Conservation (phyloP, 2,888 invertebrate genomes). For the Dryocosmus kuriphilus region DNA sequence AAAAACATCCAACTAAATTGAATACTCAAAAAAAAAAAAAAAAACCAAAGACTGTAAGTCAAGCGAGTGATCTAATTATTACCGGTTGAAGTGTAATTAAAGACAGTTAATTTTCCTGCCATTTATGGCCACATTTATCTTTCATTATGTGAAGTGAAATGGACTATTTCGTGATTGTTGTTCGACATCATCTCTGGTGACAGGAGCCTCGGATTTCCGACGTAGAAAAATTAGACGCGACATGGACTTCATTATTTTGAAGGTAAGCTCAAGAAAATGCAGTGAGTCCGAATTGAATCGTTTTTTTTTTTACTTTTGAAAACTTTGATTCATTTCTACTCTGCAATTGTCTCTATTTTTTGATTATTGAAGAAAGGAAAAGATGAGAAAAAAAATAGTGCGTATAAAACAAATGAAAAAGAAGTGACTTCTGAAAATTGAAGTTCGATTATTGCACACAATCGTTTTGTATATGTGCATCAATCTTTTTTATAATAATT, state of each 20-base stretch:
- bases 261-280: background rate
- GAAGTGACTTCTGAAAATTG: no score
- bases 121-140: no score
- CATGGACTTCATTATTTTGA: conserved; percentile 37
- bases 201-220: background rate
- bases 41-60: no score
- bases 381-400: background rate
- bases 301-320: background rate
- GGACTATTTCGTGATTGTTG: background rate
- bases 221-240: conserved; percentile 18
- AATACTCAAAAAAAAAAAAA: background rate
- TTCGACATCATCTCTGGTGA: background rate
- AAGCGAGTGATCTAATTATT: background rate
- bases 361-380: no score
- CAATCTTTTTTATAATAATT: no score
- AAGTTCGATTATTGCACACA: no score
- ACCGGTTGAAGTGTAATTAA: background rate
- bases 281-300: background rate
- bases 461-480: no score
- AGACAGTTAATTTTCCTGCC: background rate
- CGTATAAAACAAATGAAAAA: no score
- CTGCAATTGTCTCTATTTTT: no score
- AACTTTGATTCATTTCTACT: background rate
- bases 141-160: no score
- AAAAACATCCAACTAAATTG: background rate